Conservation (phyloP, 92 coral and sea anemone genomes). For the Plumapathes pennacea region DNA sequence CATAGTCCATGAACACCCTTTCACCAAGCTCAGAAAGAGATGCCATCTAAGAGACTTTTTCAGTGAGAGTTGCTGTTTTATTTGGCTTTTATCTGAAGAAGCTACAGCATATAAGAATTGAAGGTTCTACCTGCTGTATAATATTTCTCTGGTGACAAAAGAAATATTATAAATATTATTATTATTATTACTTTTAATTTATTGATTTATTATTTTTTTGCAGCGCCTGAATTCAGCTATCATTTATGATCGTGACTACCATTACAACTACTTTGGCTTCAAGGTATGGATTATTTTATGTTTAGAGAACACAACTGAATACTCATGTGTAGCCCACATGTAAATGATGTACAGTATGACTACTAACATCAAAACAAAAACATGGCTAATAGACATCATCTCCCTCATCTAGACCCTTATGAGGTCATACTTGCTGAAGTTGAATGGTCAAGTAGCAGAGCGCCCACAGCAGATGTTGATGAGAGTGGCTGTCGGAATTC, state of each 20-base stretch:
- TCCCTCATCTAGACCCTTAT: slow-evolving; percentile 70
- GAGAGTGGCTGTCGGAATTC: slow-evolving; percentile 96
- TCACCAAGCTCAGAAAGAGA: too few species aligned
- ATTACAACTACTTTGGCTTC: slow-evolving; percentile 95
- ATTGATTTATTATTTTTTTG: neutral
- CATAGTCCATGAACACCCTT: too few species aligned
- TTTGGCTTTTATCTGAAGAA: too few species aligned
- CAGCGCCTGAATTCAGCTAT: slow-evolving; percentile 89
- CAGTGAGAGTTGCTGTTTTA: too few species aligned
- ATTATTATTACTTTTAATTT: too few species aligned
- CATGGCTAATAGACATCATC: neutral
- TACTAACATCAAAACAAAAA: neutral
- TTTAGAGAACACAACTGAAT: neutral
- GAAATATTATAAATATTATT: too few species aligned
- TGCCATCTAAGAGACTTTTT: too few species aligned
- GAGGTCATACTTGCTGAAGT: slow-evolving; percentile 87
- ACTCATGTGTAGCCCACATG: neutral
- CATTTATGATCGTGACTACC: slow-evolving; percentile 93
- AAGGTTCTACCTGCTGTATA: too few species aligned
- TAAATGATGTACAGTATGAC: neutral
- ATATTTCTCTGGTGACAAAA: too few species aligned
- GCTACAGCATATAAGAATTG: too few species aligned
- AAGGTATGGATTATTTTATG: slow-evolving; percentile 60
- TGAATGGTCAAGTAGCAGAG: slow-evolving; percentile 88
- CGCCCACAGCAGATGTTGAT: slow-evolving; percentile 98